Evolutionary conservation across 2,113 vertebrate species (phyloP), one percentile per base, ranked within the genome.

Genomic region (Melanocharis versteri): DNA sequence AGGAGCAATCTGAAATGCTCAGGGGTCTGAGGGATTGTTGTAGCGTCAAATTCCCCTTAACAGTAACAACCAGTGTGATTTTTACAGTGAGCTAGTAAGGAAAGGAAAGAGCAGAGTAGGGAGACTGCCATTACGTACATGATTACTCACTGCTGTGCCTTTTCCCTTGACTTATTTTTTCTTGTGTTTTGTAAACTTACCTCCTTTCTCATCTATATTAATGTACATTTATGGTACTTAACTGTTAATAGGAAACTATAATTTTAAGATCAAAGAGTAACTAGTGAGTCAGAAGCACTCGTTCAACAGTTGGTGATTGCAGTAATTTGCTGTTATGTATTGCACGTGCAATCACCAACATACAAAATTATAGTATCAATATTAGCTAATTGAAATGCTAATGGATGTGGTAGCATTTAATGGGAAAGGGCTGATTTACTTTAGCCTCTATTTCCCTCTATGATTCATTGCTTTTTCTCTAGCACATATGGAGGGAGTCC

Each of bases 291-390:
- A 62, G 58, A 75, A 89, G 27, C 20, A 17, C 70, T 93, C 3
- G 4, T 79, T 92, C 75, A 85, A 70, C 81, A 84, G 50, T 47
- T 83, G 91, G 66, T 73, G 81, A 83, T 40, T 81, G 80, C 39
- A 81, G 64, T 65, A 84, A 91, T 87, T 94, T 96, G 77, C 61
- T 89, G 69, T 89, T 97, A 57, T 14, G n/a, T 82, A 70, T 68
- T 78, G 64, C 64, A 73, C 1, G 0, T 81, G 69, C 83, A 91
- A 73, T 70, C 83, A 66, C 54, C 53, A 90, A 86, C 58, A 58
- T 12, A 28, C 56, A 81, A 48, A 77, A 89, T 81, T 78, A 56
- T 14, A 71, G 40, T 84, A 77, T 92, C 80, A 56, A 31, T 88
- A 89, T 87, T 86, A 89, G 30, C 85, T 88, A 95, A 84, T 53